These are phyloP conservation scores for Dolichoris vasculosae DNA, from an alignment of 1,140 invertebrate species.

Conservation along the genomic window DNA sequence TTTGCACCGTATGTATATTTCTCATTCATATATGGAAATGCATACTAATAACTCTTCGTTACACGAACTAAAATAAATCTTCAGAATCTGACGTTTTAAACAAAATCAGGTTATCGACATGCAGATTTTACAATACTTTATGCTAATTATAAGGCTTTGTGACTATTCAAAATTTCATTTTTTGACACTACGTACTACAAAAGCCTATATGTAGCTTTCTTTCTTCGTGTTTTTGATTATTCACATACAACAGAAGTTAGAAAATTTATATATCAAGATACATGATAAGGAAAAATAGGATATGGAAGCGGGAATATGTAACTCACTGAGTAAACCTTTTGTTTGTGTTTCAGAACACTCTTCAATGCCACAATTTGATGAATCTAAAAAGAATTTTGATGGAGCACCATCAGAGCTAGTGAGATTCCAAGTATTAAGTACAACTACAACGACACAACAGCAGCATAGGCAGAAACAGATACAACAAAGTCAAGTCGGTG, in stretches of 20 bases:
- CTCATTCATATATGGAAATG: background rate
- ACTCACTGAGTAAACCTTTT: constrained; percentile 13
- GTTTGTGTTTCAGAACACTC: constrained; percentile 57
- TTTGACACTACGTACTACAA: background rate
- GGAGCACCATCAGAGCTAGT: constrained; percentile 15
- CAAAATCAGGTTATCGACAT: constrained; percentile 63
- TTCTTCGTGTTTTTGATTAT: background rate
- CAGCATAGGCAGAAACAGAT: constrained; percentile 31
- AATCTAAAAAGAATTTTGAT: constrained; percentile 56
- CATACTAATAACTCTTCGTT: constrained; percentile 25
- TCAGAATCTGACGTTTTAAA: constrained; percentile 68
- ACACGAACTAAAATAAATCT: constrained; percentile 68
- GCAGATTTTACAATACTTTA: constrained; percentile 8
- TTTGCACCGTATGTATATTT: background rate
- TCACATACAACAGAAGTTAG: background rate
- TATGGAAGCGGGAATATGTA: background rate
- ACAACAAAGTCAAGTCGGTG: constrained; percentile 60
- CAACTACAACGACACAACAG: constrained; percentile 48
- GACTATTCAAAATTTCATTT: constrained; percentile 6
- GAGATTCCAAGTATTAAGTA: background rate
- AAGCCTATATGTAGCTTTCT: background rate
- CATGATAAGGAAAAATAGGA: background rate
- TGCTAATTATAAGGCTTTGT: background rate
- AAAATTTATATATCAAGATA: background rate
- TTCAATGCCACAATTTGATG: constrained; percentile 53